These are phyloP conservation scores for Zygogramma bicolorata DNA, from an alignment of 2,888 invertebrate genomes.

Conservation along the genomic window DNA sequence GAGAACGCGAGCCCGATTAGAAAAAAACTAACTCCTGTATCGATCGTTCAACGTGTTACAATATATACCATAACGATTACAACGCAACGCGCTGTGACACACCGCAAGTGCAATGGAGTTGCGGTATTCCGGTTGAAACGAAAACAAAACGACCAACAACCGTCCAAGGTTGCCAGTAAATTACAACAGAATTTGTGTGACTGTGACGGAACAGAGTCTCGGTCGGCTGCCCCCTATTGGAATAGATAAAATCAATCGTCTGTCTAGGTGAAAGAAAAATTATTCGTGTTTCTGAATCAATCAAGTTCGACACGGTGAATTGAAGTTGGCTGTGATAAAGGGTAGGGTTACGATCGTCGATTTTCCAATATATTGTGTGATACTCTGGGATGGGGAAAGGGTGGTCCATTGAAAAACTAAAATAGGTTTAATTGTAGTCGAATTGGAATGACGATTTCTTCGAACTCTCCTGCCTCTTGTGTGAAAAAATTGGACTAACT, in stretches of 20 bases:
- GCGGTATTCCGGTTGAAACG: constrained; percentile 42
- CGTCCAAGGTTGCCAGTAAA: constrained; percentile 46
- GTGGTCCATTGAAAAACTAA: too few relatives aligned
- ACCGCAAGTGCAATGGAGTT: constrained; percentile 32
- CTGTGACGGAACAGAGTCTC: constrained; percentile 40
- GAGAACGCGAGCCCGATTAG: neutral
- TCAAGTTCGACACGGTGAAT: neutral
- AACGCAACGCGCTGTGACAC: constrained; percentile 10
- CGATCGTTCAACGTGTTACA: neutral
- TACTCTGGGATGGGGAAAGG: too few relatives aligned
- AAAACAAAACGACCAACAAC: constrained; percentile 32
- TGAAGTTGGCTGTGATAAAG: too few relatives aligned
- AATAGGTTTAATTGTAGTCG: too few relatives aligned
- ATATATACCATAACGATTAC: constrained; percentile 12
- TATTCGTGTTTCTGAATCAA: neutral
- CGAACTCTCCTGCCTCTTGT: too few relatives aligned
- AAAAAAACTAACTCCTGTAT: neutral
- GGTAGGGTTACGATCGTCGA: too few relatives aligned
- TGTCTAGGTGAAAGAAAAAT: constrained; percentile 28
- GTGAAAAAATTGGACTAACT: too few relatives aligned
- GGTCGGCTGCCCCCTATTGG: constrained; percentile 29
- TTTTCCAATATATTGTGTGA: too few relatives aligned
- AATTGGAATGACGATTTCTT: too few relatives aligned
- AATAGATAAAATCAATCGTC: constrained; percentile 42
- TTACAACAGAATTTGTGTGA: constrained; percentile 48